These are phyloP conservation scores for Nyctibius grandis DNA, from an alignment of 2,797 vertebrate genomes.

Conservation along the genomic window DNA sequence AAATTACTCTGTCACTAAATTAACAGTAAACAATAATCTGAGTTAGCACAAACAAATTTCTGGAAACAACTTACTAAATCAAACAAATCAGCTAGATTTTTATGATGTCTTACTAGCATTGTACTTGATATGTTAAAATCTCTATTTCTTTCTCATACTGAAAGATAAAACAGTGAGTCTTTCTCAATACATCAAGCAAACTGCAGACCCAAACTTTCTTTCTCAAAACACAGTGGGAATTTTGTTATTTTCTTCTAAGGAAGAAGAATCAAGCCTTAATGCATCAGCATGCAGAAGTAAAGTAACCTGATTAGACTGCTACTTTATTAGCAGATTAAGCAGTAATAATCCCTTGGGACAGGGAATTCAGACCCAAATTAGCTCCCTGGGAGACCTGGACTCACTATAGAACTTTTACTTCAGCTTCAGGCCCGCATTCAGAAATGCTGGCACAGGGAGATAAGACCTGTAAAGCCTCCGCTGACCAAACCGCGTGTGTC, in stretches of 20 bases:
- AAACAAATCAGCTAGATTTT: background rate
- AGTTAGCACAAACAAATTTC: background rate
- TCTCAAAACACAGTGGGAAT: background rate
- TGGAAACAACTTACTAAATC: background rate
- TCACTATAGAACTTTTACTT: background rate
- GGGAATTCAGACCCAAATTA: conserved; percentile 39
- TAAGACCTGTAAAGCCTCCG: background rate
- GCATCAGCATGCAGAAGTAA: conserved; percentile 11
- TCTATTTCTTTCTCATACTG: background rate
- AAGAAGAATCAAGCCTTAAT: background rate
- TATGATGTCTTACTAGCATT: background rate
- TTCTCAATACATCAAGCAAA: background rate
- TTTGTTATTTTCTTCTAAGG: background rate
- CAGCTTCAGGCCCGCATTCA: background rate
- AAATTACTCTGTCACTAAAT: background rate
- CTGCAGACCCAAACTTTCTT: background rate
- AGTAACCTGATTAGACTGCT: background rate
- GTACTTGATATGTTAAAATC: background rate
- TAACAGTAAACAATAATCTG: background rate
- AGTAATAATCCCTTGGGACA: conserved; percentile 17
- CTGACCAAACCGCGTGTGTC: background rate
- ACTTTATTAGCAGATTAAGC: conserved; percentile 28
- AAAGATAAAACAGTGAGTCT: background rate
- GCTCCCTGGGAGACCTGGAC: conserved; percentile 1
- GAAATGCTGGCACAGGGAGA: background rate